phyloP scores from a whole-genome alignment of 2,113 vertebrate species.

The Lipotes vexillifer region DNA sequence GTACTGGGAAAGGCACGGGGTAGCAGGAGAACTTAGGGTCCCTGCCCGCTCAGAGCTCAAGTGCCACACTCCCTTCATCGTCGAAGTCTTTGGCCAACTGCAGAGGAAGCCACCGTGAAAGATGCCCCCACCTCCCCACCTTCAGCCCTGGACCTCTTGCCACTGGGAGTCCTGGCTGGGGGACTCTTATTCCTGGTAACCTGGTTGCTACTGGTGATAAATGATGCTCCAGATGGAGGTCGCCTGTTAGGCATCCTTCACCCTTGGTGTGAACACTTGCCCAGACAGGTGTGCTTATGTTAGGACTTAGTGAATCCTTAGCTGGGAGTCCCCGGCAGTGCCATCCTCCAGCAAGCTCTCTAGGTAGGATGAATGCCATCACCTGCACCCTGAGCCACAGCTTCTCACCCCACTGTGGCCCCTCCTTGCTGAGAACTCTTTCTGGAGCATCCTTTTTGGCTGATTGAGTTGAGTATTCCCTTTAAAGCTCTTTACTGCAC shows the following conservation, averaged over 20 bases:
- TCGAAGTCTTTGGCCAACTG: not conserved
- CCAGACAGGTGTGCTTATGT: fast-evolving
- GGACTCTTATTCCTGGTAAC: not conserved
- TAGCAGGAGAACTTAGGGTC: not conserved
- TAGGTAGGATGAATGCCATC: fast-evolving
- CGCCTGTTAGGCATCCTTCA: fast-evolving
- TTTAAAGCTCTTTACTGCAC: fast-evolving
- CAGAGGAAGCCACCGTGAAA: not conserved
- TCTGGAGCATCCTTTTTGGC: fast-evolving
- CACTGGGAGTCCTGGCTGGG: not conserved
- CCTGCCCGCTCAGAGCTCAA: not conserved
- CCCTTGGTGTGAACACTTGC: not conserved
- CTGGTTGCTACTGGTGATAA: not conserved
- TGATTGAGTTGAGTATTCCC: not conserved
- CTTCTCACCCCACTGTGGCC: not conserved
- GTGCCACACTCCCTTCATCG: not conserved
- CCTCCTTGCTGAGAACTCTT: not conserved
- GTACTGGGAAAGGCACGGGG: too few relatives aligned
- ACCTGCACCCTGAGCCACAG: not conserved
- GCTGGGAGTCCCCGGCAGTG: fast-evolving
- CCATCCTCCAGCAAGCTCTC: fast-evolving
- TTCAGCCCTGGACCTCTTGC: not conserved
- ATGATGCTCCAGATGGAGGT: not conserved
- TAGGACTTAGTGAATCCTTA: not conserved
- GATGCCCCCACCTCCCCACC: fast-evolving